Base-by-base conservation (phyloP, 2,113 vertebrate species). In the Ammodytes marinus region DNA sequence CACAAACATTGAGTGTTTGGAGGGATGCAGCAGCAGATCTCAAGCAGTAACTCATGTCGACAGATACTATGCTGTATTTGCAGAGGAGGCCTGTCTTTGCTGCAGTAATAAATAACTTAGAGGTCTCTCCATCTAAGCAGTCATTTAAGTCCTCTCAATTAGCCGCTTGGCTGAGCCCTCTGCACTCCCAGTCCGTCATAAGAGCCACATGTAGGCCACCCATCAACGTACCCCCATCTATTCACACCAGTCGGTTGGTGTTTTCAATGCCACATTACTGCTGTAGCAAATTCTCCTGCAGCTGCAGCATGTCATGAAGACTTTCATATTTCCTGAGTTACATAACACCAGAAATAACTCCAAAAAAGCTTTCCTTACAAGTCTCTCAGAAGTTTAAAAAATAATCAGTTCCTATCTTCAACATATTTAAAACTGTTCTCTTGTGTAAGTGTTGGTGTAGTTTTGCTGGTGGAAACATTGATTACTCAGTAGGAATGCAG, bases 101-200 rank as follows among this genome's bases (percentile, higher is more conserved):
- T 89, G 93, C 93, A 94, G 93, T 93, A 90, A 94, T 94, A 92
- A 94, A 94, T 94, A 94, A 94, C 87, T 93, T 91, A 93, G 90
- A 89, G 85, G 82, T 83, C 86, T 94, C 88, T 91, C 88, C 86
- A 89, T 84, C 90, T 83, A 83, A 80, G 90, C 89, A 86, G 90
- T 88, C 83, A 85, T 92, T 89, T 88, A 84, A 86, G 78, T 88
- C 88, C 70, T 91, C 87, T 89, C 89, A 91, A 89, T 94, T 92
- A 92, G 85, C 77, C 57, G 90, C 92, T 73, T 86, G 93, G 85
- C 82, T 92, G 91, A 91, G 66, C 72, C 69, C 79, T 42, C 69
- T 74, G 74, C 89, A 55, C 88, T 84, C 78, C n/a, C 57, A 63
- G 80, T 79, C 82, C 8, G 35, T 83, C 80, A 45, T 53, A 55